These are phyloP conservation scores for Caenorhabditis tropicalis DNA, from an alignment of 1,140 invertebrate species.

Conservation along the genomic window DNA sequence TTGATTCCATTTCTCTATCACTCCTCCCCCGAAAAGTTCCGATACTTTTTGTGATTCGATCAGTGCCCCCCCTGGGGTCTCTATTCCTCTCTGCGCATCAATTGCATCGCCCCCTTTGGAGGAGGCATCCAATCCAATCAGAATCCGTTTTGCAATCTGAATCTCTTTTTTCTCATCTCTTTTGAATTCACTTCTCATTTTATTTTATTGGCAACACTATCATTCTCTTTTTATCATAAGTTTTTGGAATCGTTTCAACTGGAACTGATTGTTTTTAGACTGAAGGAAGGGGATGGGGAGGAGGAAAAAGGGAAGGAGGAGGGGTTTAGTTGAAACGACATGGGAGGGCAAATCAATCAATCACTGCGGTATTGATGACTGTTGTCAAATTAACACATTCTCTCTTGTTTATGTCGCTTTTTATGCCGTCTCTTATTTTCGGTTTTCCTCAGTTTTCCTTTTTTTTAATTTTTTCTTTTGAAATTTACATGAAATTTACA, in stretches of 20 bases:
- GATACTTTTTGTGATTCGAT: slow-evolving; percentile 11
- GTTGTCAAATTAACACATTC: not conserved
- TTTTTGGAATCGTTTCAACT: not conserved
- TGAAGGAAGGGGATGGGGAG: too few relatives aligned
- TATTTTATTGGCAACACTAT: not conserved
- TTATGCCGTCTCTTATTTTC: too few relatives aligned
- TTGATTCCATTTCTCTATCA: not conserved
- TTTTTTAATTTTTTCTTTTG: too few relatives aligned
- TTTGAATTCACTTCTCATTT: not conserved
- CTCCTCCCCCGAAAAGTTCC: not conserved
- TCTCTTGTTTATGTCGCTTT: too few relatives aligned
- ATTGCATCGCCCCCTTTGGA: not conserved
- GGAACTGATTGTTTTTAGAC: too few relatives aligned
- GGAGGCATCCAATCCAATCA: slow-evolving; percentile 1
- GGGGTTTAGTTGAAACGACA: not conserved
- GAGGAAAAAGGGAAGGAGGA: too few relatives aligned
- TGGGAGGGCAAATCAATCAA: not conserved
- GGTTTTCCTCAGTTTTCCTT: too few relatives aligned
- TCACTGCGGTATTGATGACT: not conserved
- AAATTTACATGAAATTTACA: too few relatives aligned
- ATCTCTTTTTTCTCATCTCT: not conserved
- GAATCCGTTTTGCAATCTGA: slow-evolving; percentile 28
- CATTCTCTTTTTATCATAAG: not conserved
- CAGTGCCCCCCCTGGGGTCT: not conserved
- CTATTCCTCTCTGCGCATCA: too few relatives aligned